These are phyloP conservation scores for Bathynomus jamesi DNA, from an alignment of 1,140 invertebrate species.

Conservation along the genomic window DNA sequence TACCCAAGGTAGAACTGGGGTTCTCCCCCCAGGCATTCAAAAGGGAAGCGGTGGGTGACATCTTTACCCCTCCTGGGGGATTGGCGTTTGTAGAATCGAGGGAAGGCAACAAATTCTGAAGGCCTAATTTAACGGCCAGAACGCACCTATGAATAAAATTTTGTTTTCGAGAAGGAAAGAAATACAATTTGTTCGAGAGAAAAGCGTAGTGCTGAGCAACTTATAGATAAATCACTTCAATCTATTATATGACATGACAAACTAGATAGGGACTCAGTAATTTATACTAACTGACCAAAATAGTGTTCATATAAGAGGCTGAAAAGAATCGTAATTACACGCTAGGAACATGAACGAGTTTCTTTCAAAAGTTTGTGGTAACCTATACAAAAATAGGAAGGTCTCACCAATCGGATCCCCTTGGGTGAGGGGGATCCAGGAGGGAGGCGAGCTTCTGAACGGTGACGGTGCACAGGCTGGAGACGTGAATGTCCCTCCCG, in stretches of 20 bases:
- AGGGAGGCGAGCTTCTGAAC: slow-evolving; percentile 41
- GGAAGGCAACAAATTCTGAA: slow-evolving; percentile 50
- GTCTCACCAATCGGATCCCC: slow-evolving; percentile 56
- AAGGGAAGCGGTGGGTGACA: slow-evolving; percentile 5
- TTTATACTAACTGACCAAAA: not conserved
- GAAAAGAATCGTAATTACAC: not conserved
- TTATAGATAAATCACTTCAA: not conserved
- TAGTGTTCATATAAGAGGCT: not conserved
- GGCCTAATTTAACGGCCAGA: slow-evolving; percentile 62
- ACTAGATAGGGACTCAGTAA: not conserved
- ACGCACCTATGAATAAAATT: no score
- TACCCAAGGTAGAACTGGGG: slow-evolving; percentile 1
- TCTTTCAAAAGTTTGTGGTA: no score
- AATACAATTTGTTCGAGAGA: not conserved
- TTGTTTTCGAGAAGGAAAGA: no score
- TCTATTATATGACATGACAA: not conserved
- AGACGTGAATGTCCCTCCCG: slow-evolving; percentile 49
- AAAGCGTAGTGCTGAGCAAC: not conserved
- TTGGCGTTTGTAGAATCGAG: slow-evolving; percentile 44
- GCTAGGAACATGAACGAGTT: no score
- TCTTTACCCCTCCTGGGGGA: not conserved
- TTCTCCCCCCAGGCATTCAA: not conserved
- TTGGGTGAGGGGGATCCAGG: slow-evolving; percentile 66
- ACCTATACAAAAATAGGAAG: not conserved
- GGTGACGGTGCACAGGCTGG: slow-evolving; percentile 48